Base-by-base conservation (phyloP, 2,797 vertebrate genomes). In the Tragelaphus oryx region DNA sequence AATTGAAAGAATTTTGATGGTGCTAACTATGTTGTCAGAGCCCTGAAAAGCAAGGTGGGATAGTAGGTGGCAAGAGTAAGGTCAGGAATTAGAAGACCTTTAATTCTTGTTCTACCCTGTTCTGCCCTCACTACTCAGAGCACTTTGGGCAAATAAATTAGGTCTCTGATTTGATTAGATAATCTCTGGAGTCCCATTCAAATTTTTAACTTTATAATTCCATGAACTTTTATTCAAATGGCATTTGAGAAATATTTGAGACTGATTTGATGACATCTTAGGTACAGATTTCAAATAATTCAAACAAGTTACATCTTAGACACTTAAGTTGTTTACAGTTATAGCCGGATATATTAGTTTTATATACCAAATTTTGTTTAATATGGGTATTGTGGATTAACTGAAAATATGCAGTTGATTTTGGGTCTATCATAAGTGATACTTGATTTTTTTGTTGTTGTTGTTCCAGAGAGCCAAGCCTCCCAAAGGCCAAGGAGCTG, bases 401-500 rank as follows among this genome's bases (percentile, higher is more conserved):
- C 52, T 96, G 59, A 94, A 97, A 93, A 94, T 74, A 26, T 14
- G 41, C 10, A 37, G 0, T 50, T 55, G 37, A 50, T 33, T 65
- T 65, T 84, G 68, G 0, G 59, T 91, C 87, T 44, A 8, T 46
- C 4, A 55, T 60, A 95, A 85, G 54, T 93, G 44, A 52, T 65
- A 0, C 1, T 4, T 60, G 1, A n/a, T 46, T 86, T 91, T 91
- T 96, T 26, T 97, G 1, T 65, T 33, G 18, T 95, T 94, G 37
- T 94, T 26, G 96, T 95, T 93, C 41, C 76, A 99, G 99, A 97
- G 97, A 97, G 98, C 98, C 93, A 98, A 97, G 62, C 54, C 96
- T 60, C 85, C 97, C 3, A 98, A 96, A 44, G 62, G 33, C 1
- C 97, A 96, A 76, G 44, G 50, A 0, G 0, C 33, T 0, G 97